Evolutionary conservation across 2,113 vertebrate species (phyloP), one percentile per base, ranked within the genome.

Genomic region (Pionites leucogaster): DNA sequence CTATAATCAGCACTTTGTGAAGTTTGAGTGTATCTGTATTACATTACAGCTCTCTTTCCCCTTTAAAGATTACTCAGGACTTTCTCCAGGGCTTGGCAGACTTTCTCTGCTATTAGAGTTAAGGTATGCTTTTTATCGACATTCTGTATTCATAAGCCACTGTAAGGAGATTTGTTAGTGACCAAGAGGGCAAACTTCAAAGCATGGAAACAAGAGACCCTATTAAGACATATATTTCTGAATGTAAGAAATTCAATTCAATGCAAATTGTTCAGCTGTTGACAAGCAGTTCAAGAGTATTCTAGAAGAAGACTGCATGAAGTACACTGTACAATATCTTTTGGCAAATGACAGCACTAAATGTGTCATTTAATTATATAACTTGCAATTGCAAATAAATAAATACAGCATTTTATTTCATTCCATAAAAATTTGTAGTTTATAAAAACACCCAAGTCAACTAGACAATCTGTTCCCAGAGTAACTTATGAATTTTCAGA

Each of bases 141-240:
- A 53, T 80, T 60, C 74, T 62, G 57, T 71, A 72, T 60, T 74
- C 93, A 91, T 69, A 82, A 92, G 68, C 57, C 71, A 72, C 62
- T 92, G 84, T 77, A 31, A 81, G 64, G 82, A 95, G 82, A 94
- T 64, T 85, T 88, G 33, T 79, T 41, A 63, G 53, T 16, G 76
- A 94, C 81, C 79, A 91, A 89, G 27, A 67, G 86, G 78, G 55
- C 62, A 76, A 80, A 90, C 86, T 90, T 94, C 90, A 96, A 92
- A 96, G 88, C 72, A 60, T 4, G 17, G 24, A 74, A 91, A 84
- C 63, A 74, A 82, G 52, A 64, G 57, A 68, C 52, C 39, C 17
- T 82, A 82, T 95, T 80, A 60, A 62, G 88, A 81, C 65, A 82
- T 11, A 49, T n/a, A 52, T 88, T 97, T 82, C 57, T 97, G 44